Evolutionary conservation across 2,113 vertebrate species (phyloP).

Genomic region (Actenoides hombroni): DNA sequence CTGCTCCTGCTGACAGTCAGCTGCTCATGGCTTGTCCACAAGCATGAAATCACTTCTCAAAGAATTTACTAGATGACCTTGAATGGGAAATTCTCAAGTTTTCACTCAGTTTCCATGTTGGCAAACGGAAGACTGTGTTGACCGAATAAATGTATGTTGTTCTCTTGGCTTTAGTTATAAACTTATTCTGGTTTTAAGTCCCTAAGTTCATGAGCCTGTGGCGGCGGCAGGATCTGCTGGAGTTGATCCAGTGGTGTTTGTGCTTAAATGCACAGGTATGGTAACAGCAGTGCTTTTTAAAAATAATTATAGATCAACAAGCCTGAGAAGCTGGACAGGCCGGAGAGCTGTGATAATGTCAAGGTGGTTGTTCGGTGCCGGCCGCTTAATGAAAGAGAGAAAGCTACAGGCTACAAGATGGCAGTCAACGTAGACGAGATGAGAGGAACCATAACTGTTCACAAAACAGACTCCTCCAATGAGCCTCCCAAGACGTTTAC

Average conservation of each 20-base stretch:
- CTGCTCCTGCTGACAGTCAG: not conserved
- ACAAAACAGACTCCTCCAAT: conserved; percentile 88
- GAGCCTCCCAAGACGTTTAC: conserved; percentile 97
- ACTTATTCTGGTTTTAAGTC: not conserved
- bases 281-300: not conserved
- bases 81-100: not conserved
- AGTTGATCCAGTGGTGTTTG: not conserved
- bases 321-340: conserved; percentile 84
- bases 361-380: conserved; percentile 97
- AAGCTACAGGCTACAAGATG: conserved; percentile 83
- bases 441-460: conserved; percentile 93
- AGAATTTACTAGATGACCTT: rapidly evolving
- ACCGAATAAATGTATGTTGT: rapidly evolving
- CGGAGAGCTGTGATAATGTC: conserved; percentile 91
- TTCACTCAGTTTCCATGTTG: rapidly evolving
- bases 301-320: conserved; percentile 80
- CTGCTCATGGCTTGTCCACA: not conserved
- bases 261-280: rapidly evolving
- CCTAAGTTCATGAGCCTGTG: rapidly evolving
- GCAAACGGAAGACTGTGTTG: not conserved
- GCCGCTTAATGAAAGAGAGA: conserved; percentile 93
- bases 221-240: not conserved
- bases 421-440: conserved; percentile 92
- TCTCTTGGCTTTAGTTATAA: not conserved
- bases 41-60: too few species aligned